Base-by-base conservation (phyloP, 2,113 vertebrate species). In the Galbula dea region DNA sequence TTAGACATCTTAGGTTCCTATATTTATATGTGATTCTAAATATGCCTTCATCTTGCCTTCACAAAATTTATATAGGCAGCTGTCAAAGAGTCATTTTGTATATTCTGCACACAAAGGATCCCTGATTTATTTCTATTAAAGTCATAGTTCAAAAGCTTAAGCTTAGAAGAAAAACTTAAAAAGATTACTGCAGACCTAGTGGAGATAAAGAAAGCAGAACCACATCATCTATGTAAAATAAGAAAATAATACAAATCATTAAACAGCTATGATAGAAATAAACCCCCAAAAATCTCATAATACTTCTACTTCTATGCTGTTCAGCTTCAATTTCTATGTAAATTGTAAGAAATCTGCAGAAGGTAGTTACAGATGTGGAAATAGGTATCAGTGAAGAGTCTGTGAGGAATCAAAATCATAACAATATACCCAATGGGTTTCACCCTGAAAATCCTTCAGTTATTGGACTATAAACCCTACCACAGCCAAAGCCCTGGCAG, bases 51-150 rank as follows among this genome's bases (percentile, higher is more conserved):
- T 93, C 74, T 87, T 54, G 32, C 43, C 32, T 92, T 90, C 54
- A 67, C 11, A 63, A 86, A 88, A 90, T 86, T 75, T 94, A 89
- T 94, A 95, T 51, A 93, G 55, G 48, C 89, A 94, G 74, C 80
- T 95, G 83, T 91, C 84, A 95, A n/a, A 41, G 58, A 94, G 76
- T 83, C 37, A 39, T 32, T 93, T 90, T 74, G 23, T 73, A 86
- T 45, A 85, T 92, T 67, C 63, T 85, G 54, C 65, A 61, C 72
- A 92, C 78, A 96, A 96, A 94, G 32, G 59, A 90, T 30, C 39
- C 48, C 11, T 93, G 85, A 94, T 94, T 96, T 91, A 84, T 89
- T 79, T 51, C 39, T 91, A 37, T 71, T 91, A 77, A 86, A 89
- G 32, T 19, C 3, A 3, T 83, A 83, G 95, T 96, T 91, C 49